These are phyloP conservation scores for Semicossyphus pulcher DNA, from an alignment of 2,113 vertebrate species.

Conservation along the genomic window DNA sequence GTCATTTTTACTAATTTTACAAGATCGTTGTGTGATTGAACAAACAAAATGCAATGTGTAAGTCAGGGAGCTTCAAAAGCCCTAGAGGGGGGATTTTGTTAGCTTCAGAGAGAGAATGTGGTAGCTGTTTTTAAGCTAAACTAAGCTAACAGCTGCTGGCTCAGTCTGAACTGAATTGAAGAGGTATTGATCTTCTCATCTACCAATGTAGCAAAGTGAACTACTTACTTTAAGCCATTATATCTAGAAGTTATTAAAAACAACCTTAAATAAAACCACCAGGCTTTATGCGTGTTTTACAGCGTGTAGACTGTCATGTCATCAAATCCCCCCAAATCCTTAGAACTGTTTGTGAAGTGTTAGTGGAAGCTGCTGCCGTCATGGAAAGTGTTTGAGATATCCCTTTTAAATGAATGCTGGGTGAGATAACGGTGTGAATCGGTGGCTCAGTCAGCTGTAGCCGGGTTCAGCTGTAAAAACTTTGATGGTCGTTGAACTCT, in stretches of 20 bases:
- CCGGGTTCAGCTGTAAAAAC: slow-evolving; percentile 44
- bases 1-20: background rate
- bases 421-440: slow-evolving; percentile 40
- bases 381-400: slow-evolving; percentile 1
- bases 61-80: background rate
- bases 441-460: slow-evolving; percentile 36
- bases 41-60: background rate
- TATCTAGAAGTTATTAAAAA: background rate
- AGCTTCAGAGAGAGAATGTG: too few species aligned
- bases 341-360: background rate
- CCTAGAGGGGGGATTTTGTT: background rate
- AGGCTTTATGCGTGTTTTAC: background rate
- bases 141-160: background rate
- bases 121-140: too few species aligned
- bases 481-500: slow-evolving; percentile 50
- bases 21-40: background rate
- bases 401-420: slow-evolving; percentile 6
- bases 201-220: background rate
- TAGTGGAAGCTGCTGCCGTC: background rate
- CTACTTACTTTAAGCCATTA: background rate
- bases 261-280: background rate
- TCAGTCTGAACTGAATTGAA: background rate
- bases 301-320: background rate
- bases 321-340: background rate
- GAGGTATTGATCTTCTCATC: background rate